Conservation (phyloP, 2,888 invertebrate genomes). For the Spilarctia lutea region DNA sequence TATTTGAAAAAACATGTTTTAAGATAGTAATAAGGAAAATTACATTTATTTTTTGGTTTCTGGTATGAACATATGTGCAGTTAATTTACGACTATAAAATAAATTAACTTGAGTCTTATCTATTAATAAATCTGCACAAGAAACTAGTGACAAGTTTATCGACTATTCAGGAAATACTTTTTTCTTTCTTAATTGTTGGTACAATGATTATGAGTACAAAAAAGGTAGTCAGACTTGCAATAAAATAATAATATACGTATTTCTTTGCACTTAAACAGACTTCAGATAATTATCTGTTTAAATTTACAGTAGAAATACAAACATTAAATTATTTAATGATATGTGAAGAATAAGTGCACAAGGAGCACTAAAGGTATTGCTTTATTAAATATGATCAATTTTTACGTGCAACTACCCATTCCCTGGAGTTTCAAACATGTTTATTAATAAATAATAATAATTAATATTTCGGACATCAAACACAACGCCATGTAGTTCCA, state of each 20-base stretch:
- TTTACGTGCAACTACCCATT: background rate
- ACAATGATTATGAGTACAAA: constrained; percentile 2
- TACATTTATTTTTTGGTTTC: background rate
- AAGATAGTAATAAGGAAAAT: too few species aligned
- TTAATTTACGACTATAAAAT: background rate
- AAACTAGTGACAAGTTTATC: constrained; percentile 19
- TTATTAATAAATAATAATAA: too few species aligned
- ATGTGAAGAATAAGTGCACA: background rate
- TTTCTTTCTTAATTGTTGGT: constrained; percentile 3
- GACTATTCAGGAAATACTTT: constrained; percentile 6
- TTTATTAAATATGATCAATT: background rate
- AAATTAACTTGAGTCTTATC: background rate
- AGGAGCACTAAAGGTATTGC: background rate
- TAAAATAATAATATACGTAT: background rate
- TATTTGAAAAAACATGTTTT: too few species aligned
- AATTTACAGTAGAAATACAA: background rate
- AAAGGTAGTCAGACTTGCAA: background rate
- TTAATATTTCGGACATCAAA: too few species aligned
- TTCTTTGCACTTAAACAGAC: background rate
- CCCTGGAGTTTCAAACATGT: background rate
- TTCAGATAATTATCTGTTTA: background rate
- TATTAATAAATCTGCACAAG: background rate
- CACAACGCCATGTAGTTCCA: too few species aligned
- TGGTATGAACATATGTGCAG: background rate
- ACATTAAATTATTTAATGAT: background rate